Percentiles rank a stretch among this genome's conserved stretches.
Evolutionary conservation across 2,113 vertebrate species (phyloP).

Genomic region (Charina bottae): DNA sequence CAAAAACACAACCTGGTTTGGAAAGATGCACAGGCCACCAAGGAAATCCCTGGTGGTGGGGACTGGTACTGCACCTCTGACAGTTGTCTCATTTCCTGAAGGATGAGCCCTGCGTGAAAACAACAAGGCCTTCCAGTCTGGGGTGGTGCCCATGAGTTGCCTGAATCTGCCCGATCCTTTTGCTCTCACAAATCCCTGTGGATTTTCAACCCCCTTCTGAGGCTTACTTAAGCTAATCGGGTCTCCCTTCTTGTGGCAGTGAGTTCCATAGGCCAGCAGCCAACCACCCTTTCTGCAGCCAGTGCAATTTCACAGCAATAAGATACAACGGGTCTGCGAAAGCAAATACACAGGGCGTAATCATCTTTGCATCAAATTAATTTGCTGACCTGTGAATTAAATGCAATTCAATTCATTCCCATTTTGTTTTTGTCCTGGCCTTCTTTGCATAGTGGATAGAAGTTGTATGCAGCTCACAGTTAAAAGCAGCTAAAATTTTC

Average conservation of each 20-base stretch:
- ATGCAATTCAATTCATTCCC: no score
- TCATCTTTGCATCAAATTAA: no score
- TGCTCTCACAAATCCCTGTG: background rate
- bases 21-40: background rate
- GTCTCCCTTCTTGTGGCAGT: background rate
- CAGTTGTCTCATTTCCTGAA: background rate
- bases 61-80: no score
- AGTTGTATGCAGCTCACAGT: no score
- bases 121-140: background rate
- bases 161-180: background rate
- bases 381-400: no score
- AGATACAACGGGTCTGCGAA: no score
- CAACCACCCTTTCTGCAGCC: background rate
- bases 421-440: no score
- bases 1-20: background rate
- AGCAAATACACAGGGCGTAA: no score
- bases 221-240: background rate
- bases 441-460: no score
- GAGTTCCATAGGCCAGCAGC: background rate
- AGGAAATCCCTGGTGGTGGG: background rate
- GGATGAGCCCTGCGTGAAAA: background rate
- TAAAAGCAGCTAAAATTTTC: no score
- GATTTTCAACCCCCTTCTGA: background rate
- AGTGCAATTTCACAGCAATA: background rate
- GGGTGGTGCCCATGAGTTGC: background rate